These are phyloP conservation scores for Hydrozoanthus gracilis DNA, from an alignment of 92 coral and sea anemone genomes.

Conservation along the genomic window DNA sequence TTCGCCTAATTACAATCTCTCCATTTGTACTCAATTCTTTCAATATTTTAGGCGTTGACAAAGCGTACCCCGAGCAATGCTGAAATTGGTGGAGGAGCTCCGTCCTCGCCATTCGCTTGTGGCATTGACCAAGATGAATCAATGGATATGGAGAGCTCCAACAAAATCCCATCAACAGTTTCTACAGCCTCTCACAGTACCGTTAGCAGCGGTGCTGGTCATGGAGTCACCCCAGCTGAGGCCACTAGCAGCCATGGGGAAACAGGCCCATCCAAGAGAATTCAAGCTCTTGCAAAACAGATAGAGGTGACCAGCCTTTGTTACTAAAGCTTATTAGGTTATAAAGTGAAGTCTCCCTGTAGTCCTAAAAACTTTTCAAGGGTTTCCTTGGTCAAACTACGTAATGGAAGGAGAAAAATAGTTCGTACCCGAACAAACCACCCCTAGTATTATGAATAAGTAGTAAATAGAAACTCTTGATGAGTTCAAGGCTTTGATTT, in stretches of 20 bases:
- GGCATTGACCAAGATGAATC: slow-evolving; percentile 79
- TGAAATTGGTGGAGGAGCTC: slow-evolving; percentile 58
- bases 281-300: slow-evolving; percentile 80
- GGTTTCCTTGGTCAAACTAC: too few species aligned
- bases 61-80: slow-evolving; percentile 82
- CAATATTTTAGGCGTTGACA: slow-evolving; percentile 75
- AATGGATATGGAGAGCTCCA: slow-evolving; percentile 65
- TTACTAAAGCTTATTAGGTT: too few species aligned
- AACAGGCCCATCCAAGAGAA: slow-evolving; percentile 70
- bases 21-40: not conserved
- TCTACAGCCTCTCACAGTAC: slow-evolving; percentile 46
- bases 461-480: too few species aligned
- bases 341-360: too few species aligned
- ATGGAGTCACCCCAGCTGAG: slow-evolving; percentile 48
- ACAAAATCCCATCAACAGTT: slow-evolving; percentile 39
- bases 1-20: too few species aligned
- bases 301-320: slow-evolving; percentile 65
- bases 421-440: too few species aligned
- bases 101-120: slow-evolving; percentile 82
- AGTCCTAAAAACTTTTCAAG: too few species aligned
- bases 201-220: slow-evolving; percentile 18
- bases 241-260: slow-evolving; percentile 50
- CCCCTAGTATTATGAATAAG: too few species aligned
- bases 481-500: too few species aligned
- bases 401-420: too few species aligned